These are phyloP conservation scores for Callipepla squamata DNA, from an alignment of 2,113 vertebrate species.

Conservation along the genomic window DNA sequence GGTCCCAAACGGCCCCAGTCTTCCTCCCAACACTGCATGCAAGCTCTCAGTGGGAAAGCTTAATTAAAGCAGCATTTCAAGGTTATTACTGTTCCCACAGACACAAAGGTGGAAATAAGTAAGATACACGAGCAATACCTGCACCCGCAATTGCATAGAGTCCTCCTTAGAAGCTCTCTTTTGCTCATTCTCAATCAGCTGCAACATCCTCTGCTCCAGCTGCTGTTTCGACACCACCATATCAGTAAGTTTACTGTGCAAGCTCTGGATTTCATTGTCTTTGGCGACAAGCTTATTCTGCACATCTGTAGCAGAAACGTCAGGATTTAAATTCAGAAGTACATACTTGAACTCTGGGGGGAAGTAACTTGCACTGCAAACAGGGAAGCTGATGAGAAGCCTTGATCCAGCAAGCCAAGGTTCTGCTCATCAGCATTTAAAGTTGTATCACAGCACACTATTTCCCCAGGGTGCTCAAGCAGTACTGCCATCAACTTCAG, in stretches of 20 bases:
- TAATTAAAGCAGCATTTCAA: background rate
- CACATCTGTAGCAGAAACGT: slow-evolving; percentile 82
- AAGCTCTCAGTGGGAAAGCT: background rate
- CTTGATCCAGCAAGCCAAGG: background rate
- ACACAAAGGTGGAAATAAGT: background rate
- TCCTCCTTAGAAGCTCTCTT: slow-evolving; percentile 87
- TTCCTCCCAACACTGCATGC: background rate
- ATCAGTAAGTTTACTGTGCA: slow-evolving; percentile 92
- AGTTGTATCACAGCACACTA: background rate
- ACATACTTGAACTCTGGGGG: background rate
- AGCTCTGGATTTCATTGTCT: slow-evolving; percentile 93
- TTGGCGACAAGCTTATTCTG: slow-evolving; percentile 89
- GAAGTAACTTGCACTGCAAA: background rate
- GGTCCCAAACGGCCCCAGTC: background rate
- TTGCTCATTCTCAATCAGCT: slow-evolving; percentile 90
- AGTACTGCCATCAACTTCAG: background rate
- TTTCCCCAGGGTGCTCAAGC: background rate
- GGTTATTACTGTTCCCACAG: background rate
- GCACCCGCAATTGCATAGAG: slow-evolving; percentile 84
- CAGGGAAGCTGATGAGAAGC: background rate
- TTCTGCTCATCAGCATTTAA: background rate
- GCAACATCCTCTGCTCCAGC: slow-evolving; percentile 90
- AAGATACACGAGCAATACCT: slow-evolving; percentile 57
- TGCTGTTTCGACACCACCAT: slow-evolving; percentile 92
- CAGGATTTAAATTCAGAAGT: slow-evolving; percentile 25